phyloP scores from a whole-genome alignment of 2,888 invertebrate genomes.

The Andrena flavipes region DNA sequence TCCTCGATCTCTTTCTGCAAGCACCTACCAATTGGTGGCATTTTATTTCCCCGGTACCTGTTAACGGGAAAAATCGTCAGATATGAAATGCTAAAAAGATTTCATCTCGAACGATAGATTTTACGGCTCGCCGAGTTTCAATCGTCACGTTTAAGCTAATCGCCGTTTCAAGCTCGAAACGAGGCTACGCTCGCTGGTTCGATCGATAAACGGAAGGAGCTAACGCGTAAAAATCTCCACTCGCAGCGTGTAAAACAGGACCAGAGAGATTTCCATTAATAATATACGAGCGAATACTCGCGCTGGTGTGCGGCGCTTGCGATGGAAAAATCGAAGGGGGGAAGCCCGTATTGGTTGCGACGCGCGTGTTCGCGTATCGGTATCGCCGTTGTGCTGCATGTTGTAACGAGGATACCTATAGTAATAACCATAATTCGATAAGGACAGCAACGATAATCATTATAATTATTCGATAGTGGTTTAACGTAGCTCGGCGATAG shows the following conservation, averaged over 20 bases:
- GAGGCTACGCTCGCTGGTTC: background rate
- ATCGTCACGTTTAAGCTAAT: background rate
- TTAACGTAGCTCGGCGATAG: constrained; percentile 11
- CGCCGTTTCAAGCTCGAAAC: background rate
- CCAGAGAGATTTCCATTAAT: constrained; percentile 12
- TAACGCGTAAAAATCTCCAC: background rate
- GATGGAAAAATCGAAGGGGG: background rate
- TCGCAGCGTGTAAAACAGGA: background rate
- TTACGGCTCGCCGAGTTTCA: constrained; percentile 1
- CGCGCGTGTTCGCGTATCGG: background rate
- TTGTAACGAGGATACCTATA: constrained; percentile 2
- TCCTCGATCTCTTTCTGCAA: too few relatives aligned
- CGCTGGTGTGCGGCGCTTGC: background rate
- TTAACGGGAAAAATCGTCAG: background rate
- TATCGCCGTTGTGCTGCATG: constrained; percentile 3
- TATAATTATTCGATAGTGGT: constrained; percentile 27
- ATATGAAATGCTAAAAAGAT: background rate
- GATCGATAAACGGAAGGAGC: constrained; percentile 15
- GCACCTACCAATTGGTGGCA: background rate
- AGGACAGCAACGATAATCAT: constrained; percentile 22
- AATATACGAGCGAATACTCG: background rate
- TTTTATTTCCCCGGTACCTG: background rate
- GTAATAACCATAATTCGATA: constrained; percentile 33
- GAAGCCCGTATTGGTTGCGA: background rate
- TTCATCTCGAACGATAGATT: constrained; percentile 5